A percentile compares a stretch with the other conserved stretches of the same genome.
Conservation (phyloP, 2,888 invertebrate genomes). For the Bunonema sp. region DNA sequence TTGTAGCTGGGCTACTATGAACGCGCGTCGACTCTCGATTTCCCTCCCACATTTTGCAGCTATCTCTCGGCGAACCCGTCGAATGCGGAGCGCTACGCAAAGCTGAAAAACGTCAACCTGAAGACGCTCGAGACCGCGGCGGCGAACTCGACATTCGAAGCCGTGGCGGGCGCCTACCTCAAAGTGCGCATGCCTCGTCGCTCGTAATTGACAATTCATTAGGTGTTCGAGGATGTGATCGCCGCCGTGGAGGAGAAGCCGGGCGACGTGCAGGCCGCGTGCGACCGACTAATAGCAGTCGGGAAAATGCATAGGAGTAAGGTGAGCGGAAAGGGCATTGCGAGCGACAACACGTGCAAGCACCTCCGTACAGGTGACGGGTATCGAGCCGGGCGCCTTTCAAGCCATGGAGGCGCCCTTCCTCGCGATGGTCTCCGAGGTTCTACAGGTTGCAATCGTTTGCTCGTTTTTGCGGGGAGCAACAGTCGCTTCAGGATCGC, state of each 20-base stretch:
- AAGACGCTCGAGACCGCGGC: constrained; percentile 12
- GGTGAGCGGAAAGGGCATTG: constrained; percentile 8
- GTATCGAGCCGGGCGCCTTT: constrained; percentile 25
- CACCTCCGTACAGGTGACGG: constrained; percentile 17
- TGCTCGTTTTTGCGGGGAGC: background rate
- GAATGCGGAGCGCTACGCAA: constrained; percentile 20
- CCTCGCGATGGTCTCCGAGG: constrained; percentile 40
- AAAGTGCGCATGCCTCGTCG: background rate
- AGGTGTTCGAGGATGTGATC: constrained; percentile 43
- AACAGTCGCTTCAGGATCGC: constrained; percentile 42
- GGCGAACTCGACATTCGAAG: constrained; percentile 23
- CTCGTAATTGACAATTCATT: background rate
- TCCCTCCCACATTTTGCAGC: too few species aligned
- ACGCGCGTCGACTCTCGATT: too few species aligned
- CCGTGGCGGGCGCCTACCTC: background rate
- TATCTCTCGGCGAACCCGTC: constrained; percentile 29
- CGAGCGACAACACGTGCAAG: background rate
- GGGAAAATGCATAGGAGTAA: constrained; percentile 40
- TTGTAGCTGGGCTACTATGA: too few species aligned
- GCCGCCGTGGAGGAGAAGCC: constrained; percentile 37
- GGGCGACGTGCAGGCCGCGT: constrained; percentile 29
- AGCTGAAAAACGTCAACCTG: constrained; percentile 19
- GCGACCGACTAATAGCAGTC: constrained; percentile 23
- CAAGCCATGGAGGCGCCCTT: constrained; percentile 48
- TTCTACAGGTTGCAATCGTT: constrained; percentile 8